Percentiles rank a stretch among this genome's conserved stretches.
Evolutionary conservation across 2,797 vertebrate species (phyloP).

Genomic region (Pipistrellus nathusii): DNA sequence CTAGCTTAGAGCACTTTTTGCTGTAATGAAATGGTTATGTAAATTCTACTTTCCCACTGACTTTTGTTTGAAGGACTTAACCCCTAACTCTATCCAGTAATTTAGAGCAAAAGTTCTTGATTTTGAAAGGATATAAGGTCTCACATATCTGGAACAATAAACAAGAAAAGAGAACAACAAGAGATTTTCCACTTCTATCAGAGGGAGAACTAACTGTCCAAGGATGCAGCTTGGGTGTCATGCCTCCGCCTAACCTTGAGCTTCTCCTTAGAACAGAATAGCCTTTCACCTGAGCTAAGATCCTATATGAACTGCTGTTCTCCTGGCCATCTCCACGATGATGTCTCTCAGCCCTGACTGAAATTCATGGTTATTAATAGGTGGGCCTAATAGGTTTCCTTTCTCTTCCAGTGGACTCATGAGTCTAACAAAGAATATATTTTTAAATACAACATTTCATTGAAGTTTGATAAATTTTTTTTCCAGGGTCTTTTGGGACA

Average conservation of each 20-base stretch:
- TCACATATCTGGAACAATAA: background rate
- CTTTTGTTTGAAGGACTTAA: conserved; percentile 29
- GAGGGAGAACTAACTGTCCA: background rate
- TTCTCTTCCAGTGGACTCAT: background rate
- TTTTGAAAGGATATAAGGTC: background rate
- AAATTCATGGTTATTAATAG: background rate
- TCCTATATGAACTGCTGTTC: background rate
- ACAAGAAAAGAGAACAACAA: background rate
- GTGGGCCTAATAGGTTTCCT: background rate
- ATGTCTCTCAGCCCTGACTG: background rate
- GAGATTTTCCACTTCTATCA: background rate
- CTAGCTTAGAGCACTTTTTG: background rate
- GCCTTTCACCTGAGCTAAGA: background rate
- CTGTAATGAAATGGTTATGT: background rate
- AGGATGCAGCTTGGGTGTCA: background rate
- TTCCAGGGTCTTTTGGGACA: background rate
- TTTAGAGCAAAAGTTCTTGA: background rate
- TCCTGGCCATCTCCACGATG: background rate
- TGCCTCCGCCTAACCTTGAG: rapidly evolving
- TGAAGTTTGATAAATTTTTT: background rate
- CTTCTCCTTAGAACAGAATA: background rate
- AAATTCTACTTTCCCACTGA: background rate
- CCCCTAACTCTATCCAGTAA: background rate
- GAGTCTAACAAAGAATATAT: background rate
- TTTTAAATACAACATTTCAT: background rate